These are phyloP conservation scores for Ibycter americanus DNA, from an alignment of 2,797 vertebrate species.

Conservation along the genomic window DNA sequence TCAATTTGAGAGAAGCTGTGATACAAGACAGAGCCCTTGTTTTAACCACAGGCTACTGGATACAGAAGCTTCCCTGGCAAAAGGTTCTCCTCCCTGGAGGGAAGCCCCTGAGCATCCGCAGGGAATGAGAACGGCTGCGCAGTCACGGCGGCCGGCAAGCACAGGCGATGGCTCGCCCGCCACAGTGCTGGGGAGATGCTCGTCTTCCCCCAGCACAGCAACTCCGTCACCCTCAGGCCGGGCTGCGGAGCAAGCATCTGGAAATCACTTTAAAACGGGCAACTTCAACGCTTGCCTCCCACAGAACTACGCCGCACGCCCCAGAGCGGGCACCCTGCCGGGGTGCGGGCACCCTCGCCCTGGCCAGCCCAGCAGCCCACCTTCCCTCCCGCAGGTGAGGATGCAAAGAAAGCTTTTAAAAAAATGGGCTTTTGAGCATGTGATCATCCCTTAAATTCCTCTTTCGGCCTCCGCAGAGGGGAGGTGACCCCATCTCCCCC, in stretches of 20 bases:
- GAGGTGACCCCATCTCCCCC: not conserved
- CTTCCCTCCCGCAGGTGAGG: not conserved
- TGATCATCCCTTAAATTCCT: not conserved
- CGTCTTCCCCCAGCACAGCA: not conserved
- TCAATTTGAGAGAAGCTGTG: not conserved
- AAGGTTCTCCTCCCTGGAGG: not conserved
- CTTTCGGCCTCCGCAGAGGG: not conserved
- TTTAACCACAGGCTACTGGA: not conserved
- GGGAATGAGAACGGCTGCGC: not conserved
- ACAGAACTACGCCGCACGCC: fast-evolving
- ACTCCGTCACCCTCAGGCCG: not conserved
- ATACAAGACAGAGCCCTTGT: not conserved
- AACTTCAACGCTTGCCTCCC: not conserved
- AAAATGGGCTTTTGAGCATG: fast-evolving
- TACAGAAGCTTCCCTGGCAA: not conserved
- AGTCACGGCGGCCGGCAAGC: not conserved
- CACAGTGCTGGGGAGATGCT: not conserved
- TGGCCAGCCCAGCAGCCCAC: not conserved
- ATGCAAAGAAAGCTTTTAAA: not conserved
- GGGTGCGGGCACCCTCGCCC: fast-evolving
- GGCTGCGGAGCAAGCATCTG: not conserved
- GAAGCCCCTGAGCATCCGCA: not conserved
- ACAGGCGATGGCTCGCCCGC: not conserved
- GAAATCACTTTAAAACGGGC: not conserved
- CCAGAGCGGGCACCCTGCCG: too few relatives aligned